Percentiles rank a stretch among this genome's conserved stretches.
Evolutionary conservation across 2,113 vertebrate genomes (phyloP).

Genomic region (Fulica atra): DNA sequence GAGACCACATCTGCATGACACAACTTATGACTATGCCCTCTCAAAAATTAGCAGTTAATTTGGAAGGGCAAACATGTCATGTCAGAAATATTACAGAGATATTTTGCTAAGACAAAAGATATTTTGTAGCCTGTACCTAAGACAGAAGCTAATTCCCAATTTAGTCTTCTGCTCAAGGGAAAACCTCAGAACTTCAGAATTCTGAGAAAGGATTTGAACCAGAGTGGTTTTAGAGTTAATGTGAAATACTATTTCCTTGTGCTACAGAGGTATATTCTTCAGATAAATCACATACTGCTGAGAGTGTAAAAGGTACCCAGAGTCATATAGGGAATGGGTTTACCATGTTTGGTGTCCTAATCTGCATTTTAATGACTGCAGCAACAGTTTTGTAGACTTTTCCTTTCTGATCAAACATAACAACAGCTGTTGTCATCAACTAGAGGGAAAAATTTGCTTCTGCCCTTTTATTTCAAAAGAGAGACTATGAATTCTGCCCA

Average conservation of each 20-base stretch:
- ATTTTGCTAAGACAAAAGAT: background rate
- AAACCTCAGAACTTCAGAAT: background rate
- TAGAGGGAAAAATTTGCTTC: background rate
- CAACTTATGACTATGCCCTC: background rate
- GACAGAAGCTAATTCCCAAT: background rate
- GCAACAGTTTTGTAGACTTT: background rate
- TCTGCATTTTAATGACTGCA: background rate
- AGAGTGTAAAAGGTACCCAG: background rate
- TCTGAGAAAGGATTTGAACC: background rate
- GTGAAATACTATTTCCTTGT: background rate
- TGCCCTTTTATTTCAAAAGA: background rate
- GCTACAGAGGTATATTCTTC: background rate
- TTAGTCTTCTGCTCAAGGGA: background rate
- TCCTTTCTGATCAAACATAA: background rate
- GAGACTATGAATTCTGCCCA: background rate
- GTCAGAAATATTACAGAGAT: background rate
- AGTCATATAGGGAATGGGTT: background rate
- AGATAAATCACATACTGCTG: background rate
- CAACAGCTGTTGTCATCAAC: background rate
- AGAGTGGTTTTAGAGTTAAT: background rate
- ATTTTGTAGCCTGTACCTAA: background rate
- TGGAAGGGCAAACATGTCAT: background rate
- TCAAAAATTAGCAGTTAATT: background rate
- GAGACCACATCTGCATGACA: background rate
- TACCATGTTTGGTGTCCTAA: background rate